Evolutionary conservation across 2,888 invertebrate genomes (phyloP).

Genomic region (Steromphala cineraria): DNA sequence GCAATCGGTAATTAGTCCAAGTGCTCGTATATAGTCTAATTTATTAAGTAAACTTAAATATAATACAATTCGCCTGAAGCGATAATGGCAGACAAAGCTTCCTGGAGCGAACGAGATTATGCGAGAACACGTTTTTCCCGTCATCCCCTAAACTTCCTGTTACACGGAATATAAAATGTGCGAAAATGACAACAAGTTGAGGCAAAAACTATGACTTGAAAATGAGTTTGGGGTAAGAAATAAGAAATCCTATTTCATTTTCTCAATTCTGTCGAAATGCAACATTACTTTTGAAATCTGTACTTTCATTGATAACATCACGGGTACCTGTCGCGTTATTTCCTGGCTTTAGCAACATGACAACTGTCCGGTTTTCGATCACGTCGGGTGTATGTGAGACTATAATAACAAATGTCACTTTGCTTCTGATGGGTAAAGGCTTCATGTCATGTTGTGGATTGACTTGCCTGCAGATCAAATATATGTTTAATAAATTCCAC

Average conservation of each 20-base stretch:
- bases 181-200: background rate
- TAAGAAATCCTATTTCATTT: background rate
- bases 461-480: too few relatives aligned
- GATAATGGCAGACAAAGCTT: constrained; percentile 28
- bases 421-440: too few relatives aligned
- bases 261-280: too few relatives aligned
- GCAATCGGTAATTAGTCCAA: background rate
- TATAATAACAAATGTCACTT: background rate
- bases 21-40: background rate
- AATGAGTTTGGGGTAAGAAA: background rate
- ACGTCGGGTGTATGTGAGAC: background rate
- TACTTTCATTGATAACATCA: background rate
- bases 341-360: background rate
- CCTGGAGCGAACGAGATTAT: constrained; percentile 20
- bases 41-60: background rate
- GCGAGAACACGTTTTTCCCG: constrained; percentile 5
- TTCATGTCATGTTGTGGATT: too few relatives aligned
- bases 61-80: constrained; percentile 12
- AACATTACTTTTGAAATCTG: too few relatives aligned
- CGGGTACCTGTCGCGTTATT: background rate
- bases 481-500: too few relatives aligned
- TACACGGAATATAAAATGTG: background rate
- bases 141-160: background rate
- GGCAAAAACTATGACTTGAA: background rate
- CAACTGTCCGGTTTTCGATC: background rate